These are phyloP conservation scores for Triplophysa bombifrons DNA, from an alignment of 2,797 vertebrate species.

Conservation along the genomic window DNA sequence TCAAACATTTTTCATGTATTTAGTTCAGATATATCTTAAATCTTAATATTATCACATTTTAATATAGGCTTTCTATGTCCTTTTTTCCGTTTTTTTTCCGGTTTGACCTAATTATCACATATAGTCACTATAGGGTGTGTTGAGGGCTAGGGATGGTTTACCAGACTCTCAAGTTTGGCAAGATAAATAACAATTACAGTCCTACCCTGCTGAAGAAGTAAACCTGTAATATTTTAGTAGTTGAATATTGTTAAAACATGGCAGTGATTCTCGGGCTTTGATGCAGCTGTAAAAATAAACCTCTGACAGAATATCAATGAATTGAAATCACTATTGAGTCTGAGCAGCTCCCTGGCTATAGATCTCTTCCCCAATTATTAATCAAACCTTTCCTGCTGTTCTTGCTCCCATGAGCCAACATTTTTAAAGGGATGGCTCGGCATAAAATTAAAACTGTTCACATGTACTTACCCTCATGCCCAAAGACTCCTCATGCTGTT, in stretches of 20 bases:
- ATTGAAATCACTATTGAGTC: constrained; percentile 12
- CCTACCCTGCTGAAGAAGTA: constrained; percentile 2
- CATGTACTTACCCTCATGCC: not conserved
- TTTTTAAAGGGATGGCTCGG: not conserved
- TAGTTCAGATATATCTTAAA: no score
- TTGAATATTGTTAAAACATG: constrained; percentile 9
- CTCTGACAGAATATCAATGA: constrained; percentile 9
- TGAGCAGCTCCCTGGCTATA: not conserved
- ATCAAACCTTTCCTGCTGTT: constrained; percentile 13
- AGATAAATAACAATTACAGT: constrained; percentile 19
- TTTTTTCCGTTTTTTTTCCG: no score
- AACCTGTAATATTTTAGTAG: constrained; percentile 10
- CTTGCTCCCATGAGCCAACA: not conserved
- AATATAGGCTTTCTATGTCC: no score
- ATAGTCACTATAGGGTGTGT: constrained; percentile 7
- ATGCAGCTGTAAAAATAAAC: constrained; percentile 35
- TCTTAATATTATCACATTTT: no score
- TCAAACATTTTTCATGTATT: no score
- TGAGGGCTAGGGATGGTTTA: constrained; percentile 1
- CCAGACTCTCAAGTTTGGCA: constrained; percentile 4
- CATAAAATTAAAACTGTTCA: not conserved
- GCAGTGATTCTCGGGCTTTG: constrained; percentile 1
- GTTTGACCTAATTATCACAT: no score
- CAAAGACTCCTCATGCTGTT: not conserved
- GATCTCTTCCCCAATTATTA: not conserved